Base-by-base conservation (phyloP, 1,140 invertebrate genomes). In the Drosophila hydei region DNA sequence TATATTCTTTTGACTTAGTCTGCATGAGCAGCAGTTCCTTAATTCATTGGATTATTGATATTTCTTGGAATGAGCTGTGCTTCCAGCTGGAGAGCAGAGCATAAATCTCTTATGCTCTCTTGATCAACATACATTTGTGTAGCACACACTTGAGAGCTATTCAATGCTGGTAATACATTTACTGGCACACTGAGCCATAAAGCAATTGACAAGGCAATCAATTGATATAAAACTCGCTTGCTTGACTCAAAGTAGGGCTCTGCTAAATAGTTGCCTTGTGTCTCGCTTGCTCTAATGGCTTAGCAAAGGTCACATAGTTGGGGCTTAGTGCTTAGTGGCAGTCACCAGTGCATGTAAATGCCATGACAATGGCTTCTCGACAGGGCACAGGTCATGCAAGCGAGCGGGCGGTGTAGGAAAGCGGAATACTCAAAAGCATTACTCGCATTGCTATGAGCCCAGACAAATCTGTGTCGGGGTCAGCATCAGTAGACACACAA, bases 191-290 rank as follows among this genome's bases (percentile, higher is more conserved):
- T 85, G 74, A 78, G 79, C 83, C 83, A 87, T 87, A 87, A 87
- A 87, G 60, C 83, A 81, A 87, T 87, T 81, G 83, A 78, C 83
- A 75, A 74, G 81, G 77, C 75, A 88, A 88, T 87, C 83, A 88
- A 81, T 74, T 81, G 77, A 81, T 61, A 71, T 71, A 69, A 61
- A 77, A 77, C 60, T 81, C 65, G 69, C 62, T 65, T 81, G 43
- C 56, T 81, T 75, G 74, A 81, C 65, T 81, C 83, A 88, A 81
- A 81, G 77, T 62, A 51, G 72, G 79, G 70, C 69, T 25, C 50
- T 48, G 23, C 55, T 16, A 19, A 45, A 30, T 38, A 51, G 60
- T 52, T 61, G 58, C 40, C 36, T 43, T 62, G 9, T 43, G 16
- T 30, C 54, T 52, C 55, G 45, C 52, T 51, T 38, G 36, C 38